Evolutionary conservation across 2,113 vertebrate genomes (phyloP).

Genomic region (Corythaeola cristata): DNA sequence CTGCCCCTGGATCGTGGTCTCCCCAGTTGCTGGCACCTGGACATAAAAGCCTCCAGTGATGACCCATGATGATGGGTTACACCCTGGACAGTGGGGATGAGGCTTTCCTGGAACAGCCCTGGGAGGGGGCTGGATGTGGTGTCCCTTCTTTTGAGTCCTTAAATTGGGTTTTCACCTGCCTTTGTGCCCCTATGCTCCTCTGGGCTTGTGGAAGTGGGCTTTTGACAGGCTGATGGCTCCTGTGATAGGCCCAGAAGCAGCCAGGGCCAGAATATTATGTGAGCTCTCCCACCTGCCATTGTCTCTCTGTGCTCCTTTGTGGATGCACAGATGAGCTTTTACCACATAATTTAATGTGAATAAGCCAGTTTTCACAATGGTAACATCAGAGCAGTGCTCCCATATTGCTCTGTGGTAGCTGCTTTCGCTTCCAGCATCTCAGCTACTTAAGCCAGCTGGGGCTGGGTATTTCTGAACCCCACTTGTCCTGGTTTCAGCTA

Average conservation of each 20-base stretch:
- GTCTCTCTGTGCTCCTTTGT: not conserved
- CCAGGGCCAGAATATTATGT: not conserved
- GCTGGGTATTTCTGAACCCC: rapidly evolving
- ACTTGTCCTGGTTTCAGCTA: too few relatives aligned
- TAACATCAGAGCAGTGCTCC: not conserved
- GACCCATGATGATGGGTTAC: not conserved
- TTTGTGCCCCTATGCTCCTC: not conserved
- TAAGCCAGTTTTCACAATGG: not conserved
- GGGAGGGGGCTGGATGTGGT: not conserved
- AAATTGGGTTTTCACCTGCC: not conserved
- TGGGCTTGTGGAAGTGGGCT: not conserved
- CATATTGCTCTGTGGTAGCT: not conserved
- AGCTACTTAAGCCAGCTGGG: not conserved
- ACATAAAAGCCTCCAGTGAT: not conserved
- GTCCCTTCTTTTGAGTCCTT: not conserved
- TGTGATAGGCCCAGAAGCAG: not conserved
- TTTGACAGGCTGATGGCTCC: not conserved
- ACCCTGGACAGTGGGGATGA: not conserved
- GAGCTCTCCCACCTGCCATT: not conserved
- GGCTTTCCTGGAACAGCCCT: not conserved
- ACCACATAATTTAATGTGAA: not conserved
- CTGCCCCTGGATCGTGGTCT: not conserved
- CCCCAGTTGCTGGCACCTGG: not conserved
- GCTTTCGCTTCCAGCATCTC: not conserved
- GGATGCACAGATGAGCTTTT: not conserved